Base-by-base conservation (phyloP, 2,888 invertebrate species). In the Atrina japonica region DNA sequence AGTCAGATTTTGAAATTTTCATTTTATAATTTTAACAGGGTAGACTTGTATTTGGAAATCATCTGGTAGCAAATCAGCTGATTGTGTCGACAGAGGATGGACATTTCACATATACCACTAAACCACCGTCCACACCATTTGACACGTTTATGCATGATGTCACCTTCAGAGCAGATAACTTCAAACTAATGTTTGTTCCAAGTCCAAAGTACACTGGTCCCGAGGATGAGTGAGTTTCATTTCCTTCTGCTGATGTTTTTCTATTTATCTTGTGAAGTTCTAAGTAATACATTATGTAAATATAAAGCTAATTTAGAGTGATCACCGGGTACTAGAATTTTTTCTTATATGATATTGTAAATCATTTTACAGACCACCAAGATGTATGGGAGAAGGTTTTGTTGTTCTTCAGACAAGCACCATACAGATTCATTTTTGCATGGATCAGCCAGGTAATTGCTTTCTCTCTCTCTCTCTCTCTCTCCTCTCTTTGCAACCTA, bases 361-460 rank as follows among this genome's bases (percentile, higher is more conserved):
- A 35, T 35, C 11, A 7, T 35, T 66, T 71, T 75, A 16, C 73
- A 88, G 88, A 85, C 98, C 99, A 0, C 99, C 99, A 0, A 92
- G 96, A 58, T 97, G 96, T 86, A 99, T 99, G 98, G 99, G 99
- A 3, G 98, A 98, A 91, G 99, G 98, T 0, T 99, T 99, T 91
- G 98, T 98, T 0, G 94, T 99, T 11, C 94, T 99, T 92, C 97
- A 97, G 88, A 96, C 97, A 2, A 98, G 98, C 88, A 95, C 95
- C 88, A 94, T 98, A 84, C 96, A 98, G 89, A 93, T 98, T 27
- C 98, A 98, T 90, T 98, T 97, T 91, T 98, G 97, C 88, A 97
- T 98, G 95, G 99, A 99, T 91, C 97, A 98, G 90, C 95, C 97
- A 61, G 98, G 97, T 92, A 81, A n/a, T n/a, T n/a, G n/a, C n/a